These are phyloP conservation scores for Drosophila virilis DNA, from an alignment of 1,140 invertebrate species.

Conservation along the genomic window DNA sequence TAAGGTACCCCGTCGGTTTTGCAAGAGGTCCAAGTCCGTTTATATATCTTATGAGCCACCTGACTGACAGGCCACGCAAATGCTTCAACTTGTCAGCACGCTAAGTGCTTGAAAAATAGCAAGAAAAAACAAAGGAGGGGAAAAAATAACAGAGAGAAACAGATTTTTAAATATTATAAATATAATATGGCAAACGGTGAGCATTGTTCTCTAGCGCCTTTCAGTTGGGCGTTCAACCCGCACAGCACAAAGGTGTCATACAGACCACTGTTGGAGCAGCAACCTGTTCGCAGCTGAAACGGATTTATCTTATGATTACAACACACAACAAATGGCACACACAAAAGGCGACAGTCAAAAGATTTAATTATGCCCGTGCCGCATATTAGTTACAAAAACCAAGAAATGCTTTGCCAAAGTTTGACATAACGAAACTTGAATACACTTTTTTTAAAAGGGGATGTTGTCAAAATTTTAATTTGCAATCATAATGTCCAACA, in stretches of 20 bases:
- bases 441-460: conserved; percentile 10
- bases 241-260: conserved; percentile 47
- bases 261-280: conserved; percentile 25
- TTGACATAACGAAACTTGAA: not conserved
- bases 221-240: conserved; percentile 74
- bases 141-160: conserved; percentile 12
- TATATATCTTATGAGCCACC: conserved; percentile 52
- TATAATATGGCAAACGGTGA: conserved; percentile 49
- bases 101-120: conserved; percentile 69
- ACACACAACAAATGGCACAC: conserved; percentile 49
- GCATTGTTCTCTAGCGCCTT: conserved; percentile 73
- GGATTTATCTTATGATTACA: conserved; percentile 77
- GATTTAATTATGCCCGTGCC: conserved; percentile 74
- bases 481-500: no score
- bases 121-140: conserved; percentile 17
- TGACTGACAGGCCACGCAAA: conserved; percentile 66
- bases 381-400: conserved; percentile 56
- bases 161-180: conserved; percentile 49
- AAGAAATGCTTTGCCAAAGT: not conserved
- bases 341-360: conserved; percentile 59
- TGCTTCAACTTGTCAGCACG: conserved; percentile 77
- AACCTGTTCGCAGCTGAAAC: conserved; percentile 52
- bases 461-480: not conserved
- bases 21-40: conserved; percentile 57
- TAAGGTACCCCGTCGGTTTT: conserved; percentile 43